A percentile compares a stretch with the other conserved stretches of the same genome.
phyloP scores from a whole-genome alignment of 2,113 vertebrate genomes.

The Atrichornis clamosus region DNA sequence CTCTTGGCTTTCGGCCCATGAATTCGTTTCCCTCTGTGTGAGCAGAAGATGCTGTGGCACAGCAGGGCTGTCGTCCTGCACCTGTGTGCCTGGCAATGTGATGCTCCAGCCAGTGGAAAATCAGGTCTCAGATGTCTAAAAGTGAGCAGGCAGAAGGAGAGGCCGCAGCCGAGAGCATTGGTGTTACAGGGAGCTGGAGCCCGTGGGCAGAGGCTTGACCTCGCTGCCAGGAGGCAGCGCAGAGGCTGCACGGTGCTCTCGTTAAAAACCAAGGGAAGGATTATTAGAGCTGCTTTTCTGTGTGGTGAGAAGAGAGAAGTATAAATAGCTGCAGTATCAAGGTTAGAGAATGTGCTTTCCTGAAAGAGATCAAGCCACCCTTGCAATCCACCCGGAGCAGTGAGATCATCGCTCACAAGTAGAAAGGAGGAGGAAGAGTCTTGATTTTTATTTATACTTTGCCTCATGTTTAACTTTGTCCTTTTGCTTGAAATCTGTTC shows the following conservation, averaged over 20 bases:
- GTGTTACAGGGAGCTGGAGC: not conserved
- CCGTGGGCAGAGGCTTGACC: not conserved
- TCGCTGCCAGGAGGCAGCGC: accelerated
- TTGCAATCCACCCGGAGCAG: conserved; percentile 43
- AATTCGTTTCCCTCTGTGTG: not conserved
- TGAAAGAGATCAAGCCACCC: conserved; percentile 58
- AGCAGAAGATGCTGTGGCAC: not conserved
- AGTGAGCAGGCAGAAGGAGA: not conserved
- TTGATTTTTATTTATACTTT: conserved; percentile 66
- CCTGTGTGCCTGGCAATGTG: not conserved
- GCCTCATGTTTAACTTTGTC: conserved; percentile 60
- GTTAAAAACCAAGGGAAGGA: not conserved
- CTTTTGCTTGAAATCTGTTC: conserved; percentile 54
- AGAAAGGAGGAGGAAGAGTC: conserved; percentile 55
- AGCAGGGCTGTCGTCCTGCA: not conserved
- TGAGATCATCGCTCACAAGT: conserved; percentile 57
- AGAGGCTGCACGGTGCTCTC: not conserved
- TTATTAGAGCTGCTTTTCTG: conserved; percentile 26
- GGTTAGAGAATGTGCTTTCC: conserved; percentile 61
- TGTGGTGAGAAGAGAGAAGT: not conserved
- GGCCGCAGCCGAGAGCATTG: not conserved
- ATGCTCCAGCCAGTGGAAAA: conserved; percentile 25
- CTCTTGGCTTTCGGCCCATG: not conserved
- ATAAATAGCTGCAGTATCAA: conserved; percentile 60
- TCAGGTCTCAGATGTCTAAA: not conserved